Evolutionary conservation across 2,888 invertebrate genomes (phyloP), one percentile per base, ranked within the genome.

Genomic region (Scaeva pyrastri): DNA sequence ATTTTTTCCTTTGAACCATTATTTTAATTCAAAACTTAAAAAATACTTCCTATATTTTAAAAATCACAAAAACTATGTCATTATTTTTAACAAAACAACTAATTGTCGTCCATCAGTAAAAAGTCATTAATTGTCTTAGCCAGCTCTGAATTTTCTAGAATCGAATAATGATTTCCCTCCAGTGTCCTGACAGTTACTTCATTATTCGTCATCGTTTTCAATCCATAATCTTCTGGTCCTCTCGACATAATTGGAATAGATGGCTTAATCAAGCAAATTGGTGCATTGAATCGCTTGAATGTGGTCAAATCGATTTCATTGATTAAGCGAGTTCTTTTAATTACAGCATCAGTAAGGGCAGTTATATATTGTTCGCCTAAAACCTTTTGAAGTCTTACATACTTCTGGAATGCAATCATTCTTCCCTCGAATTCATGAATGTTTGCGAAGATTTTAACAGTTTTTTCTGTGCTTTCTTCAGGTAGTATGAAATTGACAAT

Each of bases 81-180:
- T 92, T 91, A 19, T 64, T 31, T 12, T 31, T 12, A 7, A 2
- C 12, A 64, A 4, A 10, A 12, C 10, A 31, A 19, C 45, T 7
- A 23, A 48, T 50, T 39, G 23, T n/a, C n/a, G n/a, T 68, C 68
- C 52, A 0, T 52, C n/a, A 68, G 19, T 10, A 68, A 39, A 45
- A 90, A 89, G 55, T 91, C 91, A 80, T 95, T 95, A 68, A 96
- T 95, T 41, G 95, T 93, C 88, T 95, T 93, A 0, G 95, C 94
- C 60, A 95, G 92, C 88, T 94, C 94, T 68, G 94, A 93, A 89
- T 95, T 95, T 16, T 96, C 95, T 88, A 96, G 90, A 88, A 97
- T 94, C 0, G 94, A 90, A 89, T n/a, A n/a, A n/a, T 97, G 97
- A 90, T 96, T 95, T 12, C 96, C 97, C 88, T 96, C 95, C 16